Evolutionary conservation across 2,113 vertebrate species (phyloP).

Genomic region (Tympanuchus pallidicinctus): DNA sequence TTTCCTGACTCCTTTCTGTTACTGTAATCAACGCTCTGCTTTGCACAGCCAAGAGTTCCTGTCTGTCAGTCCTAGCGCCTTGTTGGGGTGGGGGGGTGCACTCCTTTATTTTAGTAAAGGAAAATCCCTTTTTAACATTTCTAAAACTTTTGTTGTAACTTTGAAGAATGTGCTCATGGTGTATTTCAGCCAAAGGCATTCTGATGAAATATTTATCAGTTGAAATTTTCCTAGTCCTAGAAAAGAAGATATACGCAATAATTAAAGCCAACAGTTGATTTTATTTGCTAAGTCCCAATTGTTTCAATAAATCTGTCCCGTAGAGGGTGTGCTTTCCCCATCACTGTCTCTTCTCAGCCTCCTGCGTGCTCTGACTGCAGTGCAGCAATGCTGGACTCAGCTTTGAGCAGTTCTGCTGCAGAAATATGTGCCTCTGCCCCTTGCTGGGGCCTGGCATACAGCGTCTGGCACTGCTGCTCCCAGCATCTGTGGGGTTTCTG

Average conservation of each 20-base stretch:
- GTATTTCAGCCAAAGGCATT: conserved; percentile 72
- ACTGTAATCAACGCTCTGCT: conserved; percentile 78
- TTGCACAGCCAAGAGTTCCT: conserved; percentile 66
- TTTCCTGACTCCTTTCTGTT: conserved; percentile 65
- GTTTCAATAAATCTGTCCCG: conserved; percentile 68
- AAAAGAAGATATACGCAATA: conserved; percentile 63
- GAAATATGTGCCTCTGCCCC: fast-evolving
- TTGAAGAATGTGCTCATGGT: conserved; percentile 76
- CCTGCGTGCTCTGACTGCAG: fast-evolving
- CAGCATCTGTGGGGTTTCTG: neutral
- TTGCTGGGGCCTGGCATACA: fast-evolving
- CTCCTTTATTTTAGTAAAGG: conserved; percentile 78
- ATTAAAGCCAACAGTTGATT: conserved; percentile 73
- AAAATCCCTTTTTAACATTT: conserved; percentile 75
- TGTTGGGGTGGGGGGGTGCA: conserved; percentile 54
- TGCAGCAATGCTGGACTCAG: neutral
- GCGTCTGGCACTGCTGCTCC: neutral
- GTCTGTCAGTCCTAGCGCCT: conserved; percentile 70
- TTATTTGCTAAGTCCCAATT: conserved; percentile 60
- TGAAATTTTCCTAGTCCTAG: conserved; percentile 69
- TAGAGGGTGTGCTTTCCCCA: neutral
- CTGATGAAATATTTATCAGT: conserved; percentile 78
- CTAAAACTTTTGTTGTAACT: conserved; percentile 75
- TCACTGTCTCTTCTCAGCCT: neutral
- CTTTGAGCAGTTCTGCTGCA: neutral